phyloP scores from a whole-genome alignment of 2,888 invertebrate species.

The Eupithecia inturbata region DNA sequence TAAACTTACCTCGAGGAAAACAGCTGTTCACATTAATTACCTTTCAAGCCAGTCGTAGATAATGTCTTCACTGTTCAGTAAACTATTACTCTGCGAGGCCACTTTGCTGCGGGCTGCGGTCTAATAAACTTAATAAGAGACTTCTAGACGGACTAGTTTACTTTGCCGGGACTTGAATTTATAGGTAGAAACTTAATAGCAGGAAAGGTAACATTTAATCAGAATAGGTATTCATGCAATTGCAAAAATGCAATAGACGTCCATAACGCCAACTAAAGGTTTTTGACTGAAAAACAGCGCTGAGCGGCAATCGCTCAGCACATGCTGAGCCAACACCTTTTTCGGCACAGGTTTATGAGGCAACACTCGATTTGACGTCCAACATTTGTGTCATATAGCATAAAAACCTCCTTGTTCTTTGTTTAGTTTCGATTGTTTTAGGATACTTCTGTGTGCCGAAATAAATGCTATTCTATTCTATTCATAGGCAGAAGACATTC shows the following conservation, averaged over 20 bases:
- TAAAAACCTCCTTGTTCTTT: too few species aligned
- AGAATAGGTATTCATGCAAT: not conserved
- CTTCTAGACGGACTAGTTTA: constrained; percentile 21
- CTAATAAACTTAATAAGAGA: constrained; percentile 31
- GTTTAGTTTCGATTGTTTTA: too few species aligned
- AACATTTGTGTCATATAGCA: too few species aligned
- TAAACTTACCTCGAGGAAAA: not conserved
- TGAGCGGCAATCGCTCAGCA: too few species aligned
- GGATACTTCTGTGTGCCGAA: too few species aligned
- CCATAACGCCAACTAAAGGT: too few species aligned
- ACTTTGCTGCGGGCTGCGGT: constrained; percentile 23
- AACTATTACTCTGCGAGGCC: constrained; percentile 16
- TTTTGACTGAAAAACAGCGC: too few species aligned
- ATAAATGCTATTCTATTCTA: too few species aligned
- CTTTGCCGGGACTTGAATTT: constrained; percentile 16
- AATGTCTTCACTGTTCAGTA: not conserved
- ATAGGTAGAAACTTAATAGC: constrained; percentile 2
- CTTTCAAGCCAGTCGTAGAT: not conserved
- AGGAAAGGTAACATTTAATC: not conserved
- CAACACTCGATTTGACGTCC: too few species aligned
- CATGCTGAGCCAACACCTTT: too few species aligned
- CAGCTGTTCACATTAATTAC: not conserved
- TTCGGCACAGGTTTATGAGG: too few species aligned
- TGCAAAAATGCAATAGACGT: too few species aligned
- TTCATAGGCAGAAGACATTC: not conserved